phyloP scores from a whole-genome alignment of 2,113 vertebrate genomes.

The Felis chaus region DNA sequence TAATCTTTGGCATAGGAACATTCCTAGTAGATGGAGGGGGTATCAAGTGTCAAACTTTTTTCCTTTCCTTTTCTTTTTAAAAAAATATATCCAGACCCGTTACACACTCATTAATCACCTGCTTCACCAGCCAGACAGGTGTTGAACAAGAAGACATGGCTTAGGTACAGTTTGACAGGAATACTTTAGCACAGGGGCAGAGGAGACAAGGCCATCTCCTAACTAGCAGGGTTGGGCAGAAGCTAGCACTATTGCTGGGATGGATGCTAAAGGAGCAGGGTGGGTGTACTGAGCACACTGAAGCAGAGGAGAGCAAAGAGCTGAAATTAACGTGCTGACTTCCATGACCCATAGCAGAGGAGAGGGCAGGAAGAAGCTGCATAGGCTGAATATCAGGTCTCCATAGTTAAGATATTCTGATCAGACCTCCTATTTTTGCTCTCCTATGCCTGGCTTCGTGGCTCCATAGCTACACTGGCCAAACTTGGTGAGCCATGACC shows the following conservation, averaged over 20 bases:
- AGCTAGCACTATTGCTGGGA: neutral
- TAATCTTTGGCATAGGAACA: neutral
- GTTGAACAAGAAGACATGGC: neutral
- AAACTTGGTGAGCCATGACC: neutral
- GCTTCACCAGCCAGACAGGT: neutral
- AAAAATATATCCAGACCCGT: neutral
- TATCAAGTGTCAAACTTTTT: neutral
- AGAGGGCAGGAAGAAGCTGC: neutral
- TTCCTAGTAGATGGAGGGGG: neutral
- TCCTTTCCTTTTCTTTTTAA: neutral
- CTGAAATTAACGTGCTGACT: neutral
- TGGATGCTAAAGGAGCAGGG: neutral
- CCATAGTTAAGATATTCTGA: neutral
- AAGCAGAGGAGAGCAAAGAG: neutral
- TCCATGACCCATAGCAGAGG: neutral
- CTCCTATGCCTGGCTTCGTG: neutral
- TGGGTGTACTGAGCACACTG: neutral
- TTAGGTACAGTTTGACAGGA: neutral
- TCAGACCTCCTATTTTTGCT: neutral
- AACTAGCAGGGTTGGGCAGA: neutral
- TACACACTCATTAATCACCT: conserved; percentile 44
- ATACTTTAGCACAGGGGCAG: neutral
- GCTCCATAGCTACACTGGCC: no score
- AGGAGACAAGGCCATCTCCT: neutral
- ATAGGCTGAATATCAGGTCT: neutral